Evolutionary conservation across 2,113 vertebrate genomes (phyloP).

Genomic region (Mus spicilegus): DNA sequence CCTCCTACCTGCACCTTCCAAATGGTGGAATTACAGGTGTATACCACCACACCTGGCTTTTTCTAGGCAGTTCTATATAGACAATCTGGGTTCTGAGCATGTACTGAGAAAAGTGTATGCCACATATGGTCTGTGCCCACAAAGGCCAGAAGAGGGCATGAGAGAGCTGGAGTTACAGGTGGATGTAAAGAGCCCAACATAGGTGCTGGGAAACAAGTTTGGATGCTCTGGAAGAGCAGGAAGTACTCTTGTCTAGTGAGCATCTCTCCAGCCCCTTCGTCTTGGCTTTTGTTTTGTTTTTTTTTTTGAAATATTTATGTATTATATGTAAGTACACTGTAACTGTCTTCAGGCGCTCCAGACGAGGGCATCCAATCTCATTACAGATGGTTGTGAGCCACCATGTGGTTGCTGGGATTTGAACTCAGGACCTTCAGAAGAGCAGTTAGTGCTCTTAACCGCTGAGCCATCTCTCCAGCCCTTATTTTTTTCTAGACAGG

Average conservation of each 20-base stretch:
- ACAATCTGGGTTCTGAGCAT: not conserved
- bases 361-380: too few relatives aligned
- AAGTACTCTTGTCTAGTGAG: not conserved
- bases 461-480: not conserved
- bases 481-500: too few relatives aligned
- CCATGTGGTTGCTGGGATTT: too few relatives aligned
- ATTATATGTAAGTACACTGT: too few relatives aligned
- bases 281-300: not conserved
- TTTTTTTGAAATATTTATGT: too few relatives aligned
- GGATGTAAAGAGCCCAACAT: not conserved
- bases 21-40: not conserved
- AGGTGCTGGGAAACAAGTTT: not conserved
- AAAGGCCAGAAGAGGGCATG: not conserved
- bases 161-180: not conserved
- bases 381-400: too few relatives aligned
- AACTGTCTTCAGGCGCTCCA: too few relatives aligned
- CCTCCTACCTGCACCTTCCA: not conserved
- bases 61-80: not conserved
- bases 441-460: too few relatives aligned
- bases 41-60: not conserved
- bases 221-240: not conserved
- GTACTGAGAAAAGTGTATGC: not conserved
- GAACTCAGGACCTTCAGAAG: too few relatives aligned
- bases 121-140: not conserved
- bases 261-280: not conserved